Evolutionary conservation across 2,113 vertebrate species (phyloP), one percentile per base, ranked within the genome.

Genomic region (Pterocles orientalis): DNA sequence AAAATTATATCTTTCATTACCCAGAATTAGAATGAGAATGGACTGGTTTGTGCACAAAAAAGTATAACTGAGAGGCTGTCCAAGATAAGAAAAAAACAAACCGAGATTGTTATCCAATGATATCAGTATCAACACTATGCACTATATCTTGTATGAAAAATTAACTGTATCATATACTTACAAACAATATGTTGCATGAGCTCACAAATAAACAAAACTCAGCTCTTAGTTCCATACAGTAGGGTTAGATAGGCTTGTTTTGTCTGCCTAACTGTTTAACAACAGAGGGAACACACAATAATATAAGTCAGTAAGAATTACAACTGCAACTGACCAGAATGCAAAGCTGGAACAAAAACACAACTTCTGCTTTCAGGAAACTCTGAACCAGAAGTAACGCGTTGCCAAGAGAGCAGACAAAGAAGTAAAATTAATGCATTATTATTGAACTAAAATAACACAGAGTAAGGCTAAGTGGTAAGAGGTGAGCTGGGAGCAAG

Each of bases 11-110:
- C 54, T 88, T 90, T 75, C 51, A 36, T 83, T 77, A 62, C 36
- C 18, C 71, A 91, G 83, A 86, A 93, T 90, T 70, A 93, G 54
- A 95, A 95, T 90, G 57, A 93, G 75, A 94, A 95, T 81, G 34
- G 60, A 58, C 72, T 86, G 56, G 64, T 88, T 93, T 88, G 66
- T 78, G 80, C 47, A 92, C 62, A 39, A 28, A 77, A 61, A 75
- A 24, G 17, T 11, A 15, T 53, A 94, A 88, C 60, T 77, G 71
- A 93, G 90, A 90, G 21, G 41, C 50, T 83, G 54, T 18, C 79
- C 75, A 66, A 80, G 47, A 82, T 73, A 77, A 93, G 50, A 88
- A 86, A 41, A 92, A 88, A 70, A 23, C 45, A 86, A 82, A 65
- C 33, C 60, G 84, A 51, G 82, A 62, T 7, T 66, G 28, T 80